Evolutionary conservation across 1,140 invertebrate species (phyloP).

Genomic region (Lordiphosa clarofinis): DNA sequence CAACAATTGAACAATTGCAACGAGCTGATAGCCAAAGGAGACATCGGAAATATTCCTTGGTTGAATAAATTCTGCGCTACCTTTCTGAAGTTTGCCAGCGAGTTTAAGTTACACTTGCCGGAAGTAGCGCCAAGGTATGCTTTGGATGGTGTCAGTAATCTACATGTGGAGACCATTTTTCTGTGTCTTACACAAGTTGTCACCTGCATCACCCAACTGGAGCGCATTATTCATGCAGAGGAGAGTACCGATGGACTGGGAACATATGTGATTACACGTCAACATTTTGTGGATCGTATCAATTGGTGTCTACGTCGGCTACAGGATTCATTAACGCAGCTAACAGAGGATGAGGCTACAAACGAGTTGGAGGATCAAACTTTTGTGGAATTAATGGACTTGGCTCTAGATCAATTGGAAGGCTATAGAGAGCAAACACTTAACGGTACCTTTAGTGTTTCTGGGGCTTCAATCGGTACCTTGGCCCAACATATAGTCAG

Average conservation of each 20-base stretch:
- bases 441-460: not conserved
- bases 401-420: constrained; percentile 51
- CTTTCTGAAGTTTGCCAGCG: constrained; percentile 51
- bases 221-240: constrained; percentile 43
- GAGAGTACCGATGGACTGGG: constrained; percentile 11
- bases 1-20: constrained; percentile 36
- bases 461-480: constrained; percentile 13
- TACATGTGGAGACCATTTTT: constrained; percentile 59
- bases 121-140: constrained; percentile 25
- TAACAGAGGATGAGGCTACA: not conserved
- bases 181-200: constrained; percentile 64
- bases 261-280: constrained; percentile 25
- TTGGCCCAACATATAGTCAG: constrained; percentile 51
- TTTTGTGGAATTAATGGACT: constrained; percentile 62
- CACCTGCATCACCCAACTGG: constrained; percentile 60
- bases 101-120: constrained; percentile 45
- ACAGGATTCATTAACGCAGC: constrained; percentile 24
- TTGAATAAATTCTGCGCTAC: constrained; percentile 62
- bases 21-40: constrained; percentile 34
- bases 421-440: constrained; percentile 42
- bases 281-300: constrained; percentile 67
- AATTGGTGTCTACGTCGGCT: constrained; percentile 59
- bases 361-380: constrained; percentile 46
- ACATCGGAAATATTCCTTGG: constrained; percentile 32
- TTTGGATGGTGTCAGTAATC: constrained; percentile 21